These are phyloP conservation scores for Octodonta nipae DNA, from an alignment of 2,888 invertebrate species.

Conservation along the genomic window DNA sequence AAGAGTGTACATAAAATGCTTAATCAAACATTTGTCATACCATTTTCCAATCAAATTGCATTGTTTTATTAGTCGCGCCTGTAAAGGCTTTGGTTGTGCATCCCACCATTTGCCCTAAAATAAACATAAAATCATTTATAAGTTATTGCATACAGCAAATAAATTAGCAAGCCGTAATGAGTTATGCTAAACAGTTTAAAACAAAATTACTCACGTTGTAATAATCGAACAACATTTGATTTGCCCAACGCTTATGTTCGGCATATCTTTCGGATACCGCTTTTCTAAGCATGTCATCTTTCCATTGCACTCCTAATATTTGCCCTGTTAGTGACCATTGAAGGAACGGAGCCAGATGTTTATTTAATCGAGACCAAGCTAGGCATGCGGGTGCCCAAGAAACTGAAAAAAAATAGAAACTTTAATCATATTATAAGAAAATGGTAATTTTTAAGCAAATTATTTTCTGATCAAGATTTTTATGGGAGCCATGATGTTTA, in stretches of 20 bases:
- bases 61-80: constrained; percentile 45
- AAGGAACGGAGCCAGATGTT: constrained; percentile 52
- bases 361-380: constrained; percentile 53
- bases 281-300: constrained; percentile 46
- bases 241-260: constrained; percentile 37
- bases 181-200: too few relatives aligned
- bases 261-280: constrained; percentile 52
- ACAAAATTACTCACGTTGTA: constrained; percentile 46
- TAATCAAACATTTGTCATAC: too few relatives aligned
- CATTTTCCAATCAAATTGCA: constrained; percentile 37
- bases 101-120: constrained; percentile 46
- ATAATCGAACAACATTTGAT: constrained; percentile 44
- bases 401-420: constrained; percentile 35
- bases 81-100: constrained; percentile 43
- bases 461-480: too few relatives aligned
- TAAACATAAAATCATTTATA: constrained; percentile 13
- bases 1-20: too few relatives aligned
- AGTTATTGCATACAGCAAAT: too few relatives aligned
- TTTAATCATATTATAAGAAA: too few relatives aligned
- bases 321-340: constrained; percentile 47
- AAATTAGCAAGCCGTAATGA: too few relatives aligned
- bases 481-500: too few relatives aligned
- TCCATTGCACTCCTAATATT: constrained; percentile 49
- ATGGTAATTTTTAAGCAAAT: too few relatives aligned
- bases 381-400: constrained; percentile 58